phyloP scores from a whole-genome alignment of 1,140 invertebrate species.

The Brachionus manjavacas region DNA sequence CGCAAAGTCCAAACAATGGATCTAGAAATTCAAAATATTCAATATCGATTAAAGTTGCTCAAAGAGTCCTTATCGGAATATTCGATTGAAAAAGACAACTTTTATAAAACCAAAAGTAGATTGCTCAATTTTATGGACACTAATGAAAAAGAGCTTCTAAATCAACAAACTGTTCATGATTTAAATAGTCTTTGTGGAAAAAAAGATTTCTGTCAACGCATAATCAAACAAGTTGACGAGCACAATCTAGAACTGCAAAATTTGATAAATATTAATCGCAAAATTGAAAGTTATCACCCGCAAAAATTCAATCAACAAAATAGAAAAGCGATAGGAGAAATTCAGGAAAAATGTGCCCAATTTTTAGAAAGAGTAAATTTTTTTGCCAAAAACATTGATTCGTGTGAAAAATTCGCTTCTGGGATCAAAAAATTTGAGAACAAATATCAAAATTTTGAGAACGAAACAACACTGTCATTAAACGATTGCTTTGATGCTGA shows the following conservation, averaged over 20 bases:
- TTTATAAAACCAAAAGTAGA: not conserved
- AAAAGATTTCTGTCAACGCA: not conserved
- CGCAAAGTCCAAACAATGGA: not conserved
- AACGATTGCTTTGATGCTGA: not conserved
- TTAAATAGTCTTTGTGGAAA: not conserved
- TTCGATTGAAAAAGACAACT: not conserved
- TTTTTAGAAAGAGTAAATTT: not conserved
- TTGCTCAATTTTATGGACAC: not conserved
- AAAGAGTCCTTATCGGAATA: not conserved
- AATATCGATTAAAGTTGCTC: not conserved
- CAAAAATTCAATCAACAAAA: not conserved
- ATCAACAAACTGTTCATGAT: not conserved
- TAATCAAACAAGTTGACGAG: not conserved
- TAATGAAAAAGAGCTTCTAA: not conserved
- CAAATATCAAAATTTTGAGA: not conserved
- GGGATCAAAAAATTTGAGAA: not conserved
- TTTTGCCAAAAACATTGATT: not conserved
- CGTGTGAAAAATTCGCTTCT: not conserved
- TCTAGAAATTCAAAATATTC: not conserved
- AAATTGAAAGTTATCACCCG: not conserved
- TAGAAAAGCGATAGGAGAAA: not conserved
- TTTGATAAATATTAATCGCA: not conserved
- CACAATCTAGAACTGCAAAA: not conserved
- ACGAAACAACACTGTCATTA: not conserved
- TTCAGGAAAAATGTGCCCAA: not conserved